phyloP scores from a whole-genome alignment of 2,888 invertebrate genomes.

The Philereme transversata region DNA sequence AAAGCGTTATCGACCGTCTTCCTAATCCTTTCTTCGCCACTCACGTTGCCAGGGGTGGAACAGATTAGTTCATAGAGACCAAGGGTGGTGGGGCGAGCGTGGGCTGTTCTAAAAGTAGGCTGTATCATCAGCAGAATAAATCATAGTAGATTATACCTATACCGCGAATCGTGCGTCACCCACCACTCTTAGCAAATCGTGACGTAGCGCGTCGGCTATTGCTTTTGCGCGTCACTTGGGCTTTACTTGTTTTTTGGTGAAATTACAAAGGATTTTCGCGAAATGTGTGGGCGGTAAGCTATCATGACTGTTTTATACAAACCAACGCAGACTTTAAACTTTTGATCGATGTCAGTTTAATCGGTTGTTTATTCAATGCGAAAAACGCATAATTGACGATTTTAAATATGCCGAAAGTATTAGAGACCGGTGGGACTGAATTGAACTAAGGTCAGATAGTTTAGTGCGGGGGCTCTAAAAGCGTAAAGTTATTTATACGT shows the following conservation, averaged over 20 bases:
- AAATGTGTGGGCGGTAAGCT: neutral
- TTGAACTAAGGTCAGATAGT: too few relatives aligned
- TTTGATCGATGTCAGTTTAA: too few relatives aligned
- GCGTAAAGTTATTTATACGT: neutral
- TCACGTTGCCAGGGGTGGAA: conserved; percentile 4
- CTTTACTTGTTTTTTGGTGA: conserved; percentile 23
- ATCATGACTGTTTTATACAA: too few relatives aligned
- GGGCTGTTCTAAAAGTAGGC: conserved; percentile 56
- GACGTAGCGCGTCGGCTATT: conserved; percentile 44
- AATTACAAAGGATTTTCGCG: conserved; percentile 6
- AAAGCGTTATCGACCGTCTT: conserved; percentile 11
- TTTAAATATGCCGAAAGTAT: too few relatives aligned
- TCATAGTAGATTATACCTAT: conserved; percentile 41
- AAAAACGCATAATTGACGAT: too few relatives aligned
- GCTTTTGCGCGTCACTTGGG: conserved; percentile 43
- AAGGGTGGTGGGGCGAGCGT: conserved; percentile 43
- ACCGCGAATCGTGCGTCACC: conserved; percentile 62
- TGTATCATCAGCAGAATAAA: conserved; percentile 40
- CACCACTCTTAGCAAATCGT: conserved; percentile 46
- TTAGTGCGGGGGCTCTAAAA: too few relatives aligned
- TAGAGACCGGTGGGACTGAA: too few relatives aligned
- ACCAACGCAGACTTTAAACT: too few relatives aligned
- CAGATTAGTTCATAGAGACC: neutral
- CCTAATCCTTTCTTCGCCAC: conserved; percentile 15
- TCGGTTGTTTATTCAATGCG: too few relatives aligned